phyloP scores from a whole-genome alignment of 35 echinoderm and acorn worm genomes.

The Eucidaris tribuloides region DNA sequence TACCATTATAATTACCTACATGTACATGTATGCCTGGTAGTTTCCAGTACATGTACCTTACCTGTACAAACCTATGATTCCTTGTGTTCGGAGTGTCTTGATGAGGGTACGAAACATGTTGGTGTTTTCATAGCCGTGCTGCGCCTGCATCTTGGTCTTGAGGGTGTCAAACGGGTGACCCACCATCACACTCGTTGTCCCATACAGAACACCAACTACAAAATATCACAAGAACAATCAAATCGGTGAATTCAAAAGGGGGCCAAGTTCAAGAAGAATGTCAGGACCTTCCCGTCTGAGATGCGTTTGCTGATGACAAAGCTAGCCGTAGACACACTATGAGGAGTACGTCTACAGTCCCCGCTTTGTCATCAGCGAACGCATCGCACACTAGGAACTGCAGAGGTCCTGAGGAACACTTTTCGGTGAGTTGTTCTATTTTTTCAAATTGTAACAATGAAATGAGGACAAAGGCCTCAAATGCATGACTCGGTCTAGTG shows the following conservation, averaged over 20 bases:
- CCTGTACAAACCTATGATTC: constrained; percentile 97
- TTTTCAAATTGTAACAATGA: too few relatives aligned
- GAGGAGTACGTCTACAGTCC: background rate
- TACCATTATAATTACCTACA: too few relatives aligned
- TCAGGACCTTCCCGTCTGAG: background rate
- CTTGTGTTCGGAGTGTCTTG: constrained; percentile 84
- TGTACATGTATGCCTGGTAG: too few relatives aligned
- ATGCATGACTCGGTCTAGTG: too few relatives aligned
- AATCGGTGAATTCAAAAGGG: too few relatives aligned
- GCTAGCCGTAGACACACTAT: background rate
- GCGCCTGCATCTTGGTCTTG: constrained; percentile 97
- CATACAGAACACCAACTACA: constrained; percentile 95
- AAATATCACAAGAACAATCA: too few relatives aligned
- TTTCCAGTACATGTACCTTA: too few relatives aligned
- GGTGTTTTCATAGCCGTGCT: constrained; percentile 70
- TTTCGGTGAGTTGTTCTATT: too few relatives aligned
- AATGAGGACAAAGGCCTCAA: too few relatives aligned
- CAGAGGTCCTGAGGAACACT: too few relatives aligned
- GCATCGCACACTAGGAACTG: too few relatives aligned
- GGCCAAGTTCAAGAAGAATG: background rate
- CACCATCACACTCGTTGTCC: constrained; percentile 82
- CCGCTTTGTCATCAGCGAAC: too few relatives aligned
- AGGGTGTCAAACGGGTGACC: constrained; percentile 98
- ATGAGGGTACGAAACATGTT: constrained; percentile 78
- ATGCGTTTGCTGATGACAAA: background rate